These are phyloP conservation scores for Tamias sibiricus DNA, from an alignment of 2,113 vertebrate genomes.

Conservation along the genomic window DNA sequence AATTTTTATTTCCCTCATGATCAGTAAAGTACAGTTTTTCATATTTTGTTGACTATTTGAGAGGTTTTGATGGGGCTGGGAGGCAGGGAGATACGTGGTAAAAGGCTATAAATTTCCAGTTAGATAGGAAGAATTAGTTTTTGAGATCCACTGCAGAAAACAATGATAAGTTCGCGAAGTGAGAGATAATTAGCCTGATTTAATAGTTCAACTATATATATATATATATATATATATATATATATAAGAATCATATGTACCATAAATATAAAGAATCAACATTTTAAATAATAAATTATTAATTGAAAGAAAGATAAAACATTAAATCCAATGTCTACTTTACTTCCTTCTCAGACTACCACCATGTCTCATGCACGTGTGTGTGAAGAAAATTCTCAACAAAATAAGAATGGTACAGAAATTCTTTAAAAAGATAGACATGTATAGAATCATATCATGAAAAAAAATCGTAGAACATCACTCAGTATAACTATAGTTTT, in stretches of 20 bases:
- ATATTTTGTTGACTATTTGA: background rate
- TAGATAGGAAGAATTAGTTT: background rate
- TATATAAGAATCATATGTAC: background rate
- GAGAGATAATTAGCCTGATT: background rate
- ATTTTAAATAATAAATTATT: background rate
- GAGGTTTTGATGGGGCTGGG: background rate
- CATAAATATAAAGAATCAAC: background rate
- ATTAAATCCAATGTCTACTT: background rate
- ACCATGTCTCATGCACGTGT: background rate
- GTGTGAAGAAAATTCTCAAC: background rate
- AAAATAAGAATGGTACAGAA: slow-evolving; percentile 11
- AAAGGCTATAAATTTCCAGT: background rate
- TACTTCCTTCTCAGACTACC: background rate
- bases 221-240: background rate
- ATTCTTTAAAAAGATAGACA: background rate
- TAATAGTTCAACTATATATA: background rate
- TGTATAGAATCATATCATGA: background rate
- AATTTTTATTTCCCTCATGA: background rate
- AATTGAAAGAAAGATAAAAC: background rate
- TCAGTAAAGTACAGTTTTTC: background rate
- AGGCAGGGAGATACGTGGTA: background rate
- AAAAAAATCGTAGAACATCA: background rate
- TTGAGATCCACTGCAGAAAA: background rate
- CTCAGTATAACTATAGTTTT: background rate
- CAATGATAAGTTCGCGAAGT: background rate